phyloP scores from a whole-genome alignment of 2,888 invertebrate species.

The Hemithea aestivaria region DNA sequence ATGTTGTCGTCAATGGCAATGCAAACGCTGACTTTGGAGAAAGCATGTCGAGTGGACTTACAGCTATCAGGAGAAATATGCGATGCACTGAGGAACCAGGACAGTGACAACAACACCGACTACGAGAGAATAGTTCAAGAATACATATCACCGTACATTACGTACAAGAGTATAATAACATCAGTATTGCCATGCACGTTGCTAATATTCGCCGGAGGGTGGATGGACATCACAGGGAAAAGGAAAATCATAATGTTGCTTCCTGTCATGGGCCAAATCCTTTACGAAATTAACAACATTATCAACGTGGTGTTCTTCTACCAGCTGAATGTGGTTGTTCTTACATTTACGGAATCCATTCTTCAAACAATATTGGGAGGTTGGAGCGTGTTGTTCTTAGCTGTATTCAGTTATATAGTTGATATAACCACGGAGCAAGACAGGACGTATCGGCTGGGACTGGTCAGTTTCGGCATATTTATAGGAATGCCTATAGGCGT shows the following conservation, averaged over 20 bases:
- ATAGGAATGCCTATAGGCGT: conserved; percentile 28
- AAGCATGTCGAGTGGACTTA: too few relatives aligned
- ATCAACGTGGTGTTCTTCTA: conserved; percentile 2
- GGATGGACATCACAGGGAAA: neutral
- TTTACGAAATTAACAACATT: neutral
- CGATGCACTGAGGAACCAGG: too few relatives aligned
- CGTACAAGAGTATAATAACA: neutral
- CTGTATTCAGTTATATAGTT: too few relatives aligned
- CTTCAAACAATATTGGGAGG: conserved; percentile 1
- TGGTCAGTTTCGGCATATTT: conserved; percentile 32
- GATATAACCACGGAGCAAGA: conserved; percentile 36
- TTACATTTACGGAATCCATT: neutral
- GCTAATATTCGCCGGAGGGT: neutral
- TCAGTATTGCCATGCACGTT: too few relatives aligned
- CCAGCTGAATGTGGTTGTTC: neutral
- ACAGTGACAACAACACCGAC: too few relatives aligned
- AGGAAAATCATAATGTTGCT: too few relatives aligned
- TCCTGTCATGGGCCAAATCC: too few relatives aligned
- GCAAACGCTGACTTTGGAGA: too few relatives aligned
- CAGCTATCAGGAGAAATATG: too few relatives aligned
- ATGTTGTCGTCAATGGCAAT: too few relatives aligned
- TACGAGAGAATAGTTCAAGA: too few relatives aligned
- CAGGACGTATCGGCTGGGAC: conserved; percentile 67
- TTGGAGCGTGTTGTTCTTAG: neutral
- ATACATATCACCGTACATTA: neutral